Base-by-base conservation (phyloP, 1,140 invertebrate genomes). In the Cyphomyrmex costatus region DNA sequence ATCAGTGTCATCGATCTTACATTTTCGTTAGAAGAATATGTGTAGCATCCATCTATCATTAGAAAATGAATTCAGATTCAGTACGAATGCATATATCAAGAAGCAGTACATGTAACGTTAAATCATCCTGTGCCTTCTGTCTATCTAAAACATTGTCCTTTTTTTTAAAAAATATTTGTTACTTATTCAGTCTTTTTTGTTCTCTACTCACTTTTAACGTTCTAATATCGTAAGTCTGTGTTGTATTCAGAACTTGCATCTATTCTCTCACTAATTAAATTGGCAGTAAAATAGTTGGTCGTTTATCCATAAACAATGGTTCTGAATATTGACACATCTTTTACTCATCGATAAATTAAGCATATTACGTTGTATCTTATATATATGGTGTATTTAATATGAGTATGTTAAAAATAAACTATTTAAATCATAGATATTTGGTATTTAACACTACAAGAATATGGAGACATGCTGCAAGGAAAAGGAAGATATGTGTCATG, bases 381-480 rank as follows among this genome's bases (percentile, higher is more conserved):
- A 49, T 46, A 77, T 68, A 66, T 86, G 56, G 78, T 92, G 90
- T 92, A 93, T 91, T 90, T 93, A 92, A 90, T 88, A 88, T 21
- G 16, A 61, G 58, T 79, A 78, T 84, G 85, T 88, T 66, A 49
- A 10, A 90, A 92, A 92, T 93, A 93, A 92, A 93, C 24, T 86
- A 87, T 84, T 82, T 82, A 74, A 73, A 74, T 83, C 36, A 3
- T 27, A 19, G 53, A 27, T 10, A 42, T 21, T 21, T 19, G 5
- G 12, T 82, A 58, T 70, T 73, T 12, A 60, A 14, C n/a, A 16
- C 1, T 8, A 16, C 14, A n/a, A 14, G 21, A 14, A 46, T 58
- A 14, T 21, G 19, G 6, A 60, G 14, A n/a, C n/a, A n/a, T n/a
- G n/a, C n/a, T n/a, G n/a, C n/a, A 10, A 10, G 24, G 14, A 16